Conservation (phyloP, 2,113 vertebrate genomes). For the Ophiodon elongatus region DNA sequence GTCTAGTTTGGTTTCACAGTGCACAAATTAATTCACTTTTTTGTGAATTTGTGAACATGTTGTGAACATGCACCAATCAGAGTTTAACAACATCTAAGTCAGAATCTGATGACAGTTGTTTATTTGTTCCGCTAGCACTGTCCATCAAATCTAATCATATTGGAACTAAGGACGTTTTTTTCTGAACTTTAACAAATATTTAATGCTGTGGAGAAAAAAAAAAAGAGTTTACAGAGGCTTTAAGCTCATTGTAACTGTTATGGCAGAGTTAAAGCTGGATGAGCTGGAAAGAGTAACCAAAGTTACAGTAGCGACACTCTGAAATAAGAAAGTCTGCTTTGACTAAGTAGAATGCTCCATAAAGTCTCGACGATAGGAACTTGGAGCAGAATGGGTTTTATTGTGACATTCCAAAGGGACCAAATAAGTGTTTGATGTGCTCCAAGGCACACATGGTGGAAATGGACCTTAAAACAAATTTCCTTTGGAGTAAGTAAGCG, state of each 20-base stretch:
- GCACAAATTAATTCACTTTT: no score
- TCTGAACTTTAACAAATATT: neutral
- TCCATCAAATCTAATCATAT: neutral
- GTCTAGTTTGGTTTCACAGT: neutral
- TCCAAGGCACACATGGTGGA: conserved; percentile 61
- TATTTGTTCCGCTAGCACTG: neutral
- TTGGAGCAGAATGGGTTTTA: conserved; percentile 15
- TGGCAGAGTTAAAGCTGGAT: neutral
- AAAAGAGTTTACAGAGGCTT: neutral
- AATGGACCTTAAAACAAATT: conserved; percentile 74
- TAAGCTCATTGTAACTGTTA: neutral
- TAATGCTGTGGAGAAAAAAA: neutral
- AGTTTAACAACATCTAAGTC: neutral
- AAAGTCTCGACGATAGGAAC: conserved; percentile 11
- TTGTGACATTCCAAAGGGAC: conserved; percentile 44
- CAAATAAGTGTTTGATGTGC: conserved; percentile 45
- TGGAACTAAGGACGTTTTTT: no score
- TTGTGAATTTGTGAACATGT: no score
- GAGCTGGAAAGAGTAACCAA: neutral
- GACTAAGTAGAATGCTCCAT: conserved; percentile 8
- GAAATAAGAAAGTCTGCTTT: conserved; percentile 32
- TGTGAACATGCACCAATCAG: no score
- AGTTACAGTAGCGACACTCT: neutral
- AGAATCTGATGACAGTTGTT: neutral
- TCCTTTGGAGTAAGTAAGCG: conserved; percentile 57